Conservation (phyloP, 2,888 invertebrate genomes). For the Dasysyrphus tricinctus region DNA sequence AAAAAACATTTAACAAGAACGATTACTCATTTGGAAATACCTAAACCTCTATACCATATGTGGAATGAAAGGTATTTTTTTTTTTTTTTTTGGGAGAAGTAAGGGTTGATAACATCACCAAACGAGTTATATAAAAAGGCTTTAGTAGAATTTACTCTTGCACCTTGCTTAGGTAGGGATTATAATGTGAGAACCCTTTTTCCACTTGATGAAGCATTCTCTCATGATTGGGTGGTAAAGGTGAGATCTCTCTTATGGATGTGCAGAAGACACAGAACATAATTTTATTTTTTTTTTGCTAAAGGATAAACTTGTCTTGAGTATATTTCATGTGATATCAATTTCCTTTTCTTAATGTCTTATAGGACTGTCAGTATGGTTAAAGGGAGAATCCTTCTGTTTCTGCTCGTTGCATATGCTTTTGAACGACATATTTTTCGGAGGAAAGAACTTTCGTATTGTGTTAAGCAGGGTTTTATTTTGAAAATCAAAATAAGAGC, state of each 20-base stretch:
- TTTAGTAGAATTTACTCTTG: conserved; percentile 18
- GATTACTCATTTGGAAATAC: conserved; percentile 27
- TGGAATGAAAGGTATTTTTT: background rate
- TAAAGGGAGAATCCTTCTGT: background rate
- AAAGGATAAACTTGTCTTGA: background rate
- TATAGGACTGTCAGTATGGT: background rate
- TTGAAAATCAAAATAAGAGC: no score
- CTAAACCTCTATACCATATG: background rate
- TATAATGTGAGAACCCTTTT: conserved; percentile 7
- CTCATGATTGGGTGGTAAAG: background rate
- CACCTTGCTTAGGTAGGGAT: background rate
- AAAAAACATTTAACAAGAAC: background rate
- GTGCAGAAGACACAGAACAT: background rate
- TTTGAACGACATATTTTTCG: no score
- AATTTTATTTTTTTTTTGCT: background rate
- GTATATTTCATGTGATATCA: background rate
- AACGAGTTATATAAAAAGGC: conserved; percentile 10
- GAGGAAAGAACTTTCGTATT: no score
- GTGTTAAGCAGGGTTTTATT: no score
- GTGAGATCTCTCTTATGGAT: background rate
- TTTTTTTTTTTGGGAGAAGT: background rate
- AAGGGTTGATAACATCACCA: conserved; percentile 26
- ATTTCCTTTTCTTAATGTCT: background rate
- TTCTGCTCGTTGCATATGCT: no score
- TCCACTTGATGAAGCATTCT: background rate